Evolutionary conservation across 1,140 invertebrate genomes (phyloP), one percentile per base, ranked within the genome.

Genomic region (Eumeta japonica): DNA sequence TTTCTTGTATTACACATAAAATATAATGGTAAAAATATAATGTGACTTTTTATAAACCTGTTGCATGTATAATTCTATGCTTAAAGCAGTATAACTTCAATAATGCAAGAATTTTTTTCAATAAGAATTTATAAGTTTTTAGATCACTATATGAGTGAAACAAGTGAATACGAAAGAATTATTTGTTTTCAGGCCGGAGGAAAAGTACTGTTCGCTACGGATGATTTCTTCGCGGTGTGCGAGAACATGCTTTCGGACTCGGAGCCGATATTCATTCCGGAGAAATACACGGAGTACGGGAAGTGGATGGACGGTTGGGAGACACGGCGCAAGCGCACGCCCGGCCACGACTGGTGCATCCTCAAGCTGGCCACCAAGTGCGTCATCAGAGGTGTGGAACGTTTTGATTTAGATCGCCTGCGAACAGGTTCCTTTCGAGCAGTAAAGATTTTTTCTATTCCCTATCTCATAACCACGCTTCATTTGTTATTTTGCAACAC

Each of bases 241-340:
- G 84, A 86, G 50, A 83, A 83, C 57, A 73, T 86, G 53, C 53
- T 85, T 14, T 67, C 70, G 37, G 68, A 79, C n/a, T 53, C 58
- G 2, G 78, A 79, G 9, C 76, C 83, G 0, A 55, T 79, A 10
- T 85, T 80, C 58, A 77, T 80, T 28, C 66, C 77, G 11, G 80
- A 80, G 2, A 72, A 78, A 28, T 85, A 79, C 47, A 84, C 83
- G 4, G 79, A 83, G 19, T 83, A 61, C 47, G 84, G 84, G 1
- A 86, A 86, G 56, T 83, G 81, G 82, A 86, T 86, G 83, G 84
- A 86, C 46, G 84, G 84, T 0, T 87, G 84, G 84, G 83, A 86
- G 61, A 85, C 83, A 0, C 59, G 83, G 20, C 66, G 83, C 17
- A 84, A 82, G 52, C 58, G 83, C 18, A 77, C 76, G 14, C 54